These are phyloP conservation scores for Perodicticus potto DNA, from an alignment of 2,797 vertebrate genomes.

Conservation along the genomic window DNA sequence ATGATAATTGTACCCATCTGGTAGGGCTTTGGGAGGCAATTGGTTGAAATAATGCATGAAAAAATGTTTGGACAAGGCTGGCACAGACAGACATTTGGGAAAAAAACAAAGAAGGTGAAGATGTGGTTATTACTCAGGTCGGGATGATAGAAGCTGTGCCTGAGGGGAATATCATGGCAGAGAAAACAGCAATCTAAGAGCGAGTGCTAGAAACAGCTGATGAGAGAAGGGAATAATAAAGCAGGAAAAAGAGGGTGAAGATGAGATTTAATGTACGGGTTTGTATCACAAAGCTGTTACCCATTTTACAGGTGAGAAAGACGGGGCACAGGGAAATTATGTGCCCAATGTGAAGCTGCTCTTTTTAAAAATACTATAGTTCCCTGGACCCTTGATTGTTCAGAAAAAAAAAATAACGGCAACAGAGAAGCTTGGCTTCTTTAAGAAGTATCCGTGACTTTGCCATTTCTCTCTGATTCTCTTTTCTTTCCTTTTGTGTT, in stretches of 20 bases:
- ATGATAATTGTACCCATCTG: background rate
- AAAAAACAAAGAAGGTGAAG: background rate
- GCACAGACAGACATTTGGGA: background rate
- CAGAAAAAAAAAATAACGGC: conserved; percentile 6
- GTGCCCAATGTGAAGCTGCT: background rate
- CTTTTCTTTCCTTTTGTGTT: conserved; percentile 4
- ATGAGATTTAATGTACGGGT: no score
- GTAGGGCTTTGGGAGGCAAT: background rate
- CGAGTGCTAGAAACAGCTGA: background rate
- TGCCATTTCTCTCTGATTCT: conserved; percentile 9
- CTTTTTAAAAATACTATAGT: background rate
- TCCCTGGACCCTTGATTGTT: background rate
- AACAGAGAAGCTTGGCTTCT: background rate
- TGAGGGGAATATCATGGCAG: background rate
- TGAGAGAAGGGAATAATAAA: background rate
- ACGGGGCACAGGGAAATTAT: background rate
- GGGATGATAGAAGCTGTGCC: background rate
- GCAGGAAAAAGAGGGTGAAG: background rate
- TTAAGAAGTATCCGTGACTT: background rate
- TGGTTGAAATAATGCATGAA: background rate
- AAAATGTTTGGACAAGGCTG: background rate
- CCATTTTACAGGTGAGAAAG: background rate
- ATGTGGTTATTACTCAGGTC: background rate
- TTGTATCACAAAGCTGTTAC: background rate
- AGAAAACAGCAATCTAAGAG: background rate